Conservation (phyloP, 2,113 vertebrate species). For the Corythaixoides concolor region DNA sequence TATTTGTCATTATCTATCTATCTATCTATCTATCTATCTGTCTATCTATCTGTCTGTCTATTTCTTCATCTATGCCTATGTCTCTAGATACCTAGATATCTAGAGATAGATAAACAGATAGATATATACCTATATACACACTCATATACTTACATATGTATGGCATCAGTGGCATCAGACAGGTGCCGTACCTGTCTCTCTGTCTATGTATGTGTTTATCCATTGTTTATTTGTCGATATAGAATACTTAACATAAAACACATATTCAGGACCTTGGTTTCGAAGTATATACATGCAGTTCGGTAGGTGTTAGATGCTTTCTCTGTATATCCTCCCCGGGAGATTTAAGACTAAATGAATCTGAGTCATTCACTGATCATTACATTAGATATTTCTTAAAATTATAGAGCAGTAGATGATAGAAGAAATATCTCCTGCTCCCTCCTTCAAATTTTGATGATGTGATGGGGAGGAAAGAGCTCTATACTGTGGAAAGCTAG, state of each 20-base stretch:
- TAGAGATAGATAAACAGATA: not conserved
- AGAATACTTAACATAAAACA: not conserved
- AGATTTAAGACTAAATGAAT: not conserved
- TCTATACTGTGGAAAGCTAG: not conserved
- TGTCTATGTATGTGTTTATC: not conserved
- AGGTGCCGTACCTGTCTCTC: not conserved
- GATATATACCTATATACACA: not conserved
- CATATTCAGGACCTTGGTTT: not conserved
- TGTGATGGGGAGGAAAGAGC: not conserved
- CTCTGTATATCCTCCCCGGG: not conserved
- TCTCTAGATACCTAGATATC: not conserved
- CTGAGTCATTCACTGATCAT: not conserved
- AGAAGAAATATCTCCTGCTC: not conserved
- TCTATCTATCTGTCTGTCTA: not conserved
- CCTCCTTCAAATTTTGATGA: not conserved
- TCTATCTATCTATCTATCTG: not conserved
- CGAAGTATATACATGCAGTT: not conserved
- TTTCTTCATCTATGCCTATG: not conserved
- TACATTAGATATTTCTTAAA: not conserved
- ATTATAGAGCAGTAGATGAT: not conserved
- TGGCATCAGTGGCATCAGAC: not conserved
- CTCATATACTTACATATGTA: too few relatives aligned
- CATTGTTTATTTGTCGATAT: not conserved
- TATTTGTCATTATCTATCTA: not conserved
- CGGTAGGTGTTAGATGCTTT: not conserved